phyloP scores from a whole-genome alignment of 2,113 vertebrate species.

The Pheucticus melanocephalus region DNA sequence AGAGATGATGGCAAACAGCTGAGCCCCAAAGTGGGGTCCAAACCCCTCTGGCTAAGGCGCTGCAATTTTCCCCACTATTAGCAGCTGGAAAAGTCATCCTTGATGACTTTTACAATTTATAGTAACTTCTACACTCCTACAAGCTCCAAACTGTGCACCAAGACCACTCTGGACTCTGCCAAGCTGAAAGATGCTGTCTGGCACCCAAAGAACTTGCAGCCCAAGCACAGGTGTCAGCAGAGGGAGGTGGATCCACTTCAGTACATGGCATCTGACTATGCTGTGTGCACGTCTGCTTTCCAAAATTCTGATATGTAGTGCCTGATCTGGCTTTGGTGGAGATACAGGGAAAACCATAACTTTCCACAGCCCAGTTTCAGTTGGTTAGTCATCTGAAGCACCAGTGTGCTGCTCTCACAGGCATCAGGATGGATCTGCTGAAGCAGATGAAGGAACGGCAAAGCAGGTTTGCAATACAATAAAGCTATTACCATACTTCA shows the following conservation, averaged over 20 bases:
- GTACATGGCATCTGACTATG: accelerated
- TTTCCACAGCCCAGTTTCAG: not conserved
- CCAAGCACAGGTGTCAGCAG: not conserved
- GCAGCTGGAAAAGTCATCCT: not conserved
- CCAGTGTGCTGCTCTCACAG: not conserved
- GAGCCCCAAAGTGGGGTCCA: not conserved
- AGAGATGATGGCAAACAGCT: not conserved
- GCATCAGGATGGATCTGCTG: not conserved
- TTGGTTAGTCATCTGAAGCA: not conserved
- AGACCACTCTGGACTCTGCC: not conserved
- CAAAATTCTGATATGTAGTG: not conserved
- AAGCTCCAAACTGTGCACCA: not conserved
- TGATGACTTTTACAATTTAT: not conserved
- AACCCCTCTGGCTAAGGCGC: not conserved
- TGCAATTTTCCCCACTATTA: not conserved
- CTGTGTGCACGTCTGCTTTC: not conserved
- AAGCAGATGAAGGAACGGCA: not conserved
- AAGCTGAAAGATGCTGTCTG: not conserved
- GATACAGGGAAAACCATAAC: not conserved
- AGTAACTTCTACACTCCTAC: not conserved
- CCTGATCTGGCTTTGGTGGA: not conserved
- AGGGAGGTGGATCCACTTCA: not conserved
- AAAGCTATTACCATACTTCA: not conserved
- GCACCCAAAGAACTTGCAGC: not conserved
- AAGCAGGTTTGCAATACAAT: not conserved